phyloP scores from a whole-genome alignment of 2,888 invertebrate genomes.

The Litoditis marina region DNA sequence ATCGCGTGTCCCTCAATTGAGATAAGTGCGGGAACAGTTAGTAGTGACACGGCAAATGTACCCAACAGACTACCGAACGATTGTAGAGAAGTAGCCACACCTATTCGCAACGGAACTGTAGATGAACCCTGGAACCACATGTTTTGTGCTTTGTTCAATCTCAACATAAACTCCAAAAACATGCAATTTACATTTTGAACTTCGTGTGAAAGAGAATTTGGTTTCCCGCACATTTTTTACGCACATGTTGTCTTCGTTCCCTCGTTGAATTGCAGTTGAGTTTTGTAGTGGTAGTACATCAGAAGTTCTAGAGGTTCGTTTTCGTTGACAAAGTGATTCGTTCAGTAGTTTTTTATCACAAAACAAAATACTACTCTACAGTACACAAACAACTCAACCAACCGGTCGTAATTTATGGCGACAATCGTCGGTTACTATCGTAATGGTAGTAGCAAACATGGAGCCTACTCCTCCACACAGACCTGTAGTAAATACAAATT shows the following conservation, averaged over 20 bases:
- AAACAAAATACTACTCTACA: too few relatives aligned
- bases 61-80: constrained; percentile 41
- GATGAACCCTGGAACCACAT: constrained; percentile 52
- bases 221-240: too few relatives aligned
- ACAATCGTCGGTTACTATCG: constrained; percentile 54
- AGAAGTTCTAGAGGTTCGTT: too few relatives aligned
- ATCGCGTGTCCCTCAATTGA: constrained; percentile 35
- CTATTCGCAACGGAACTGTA: constrained; percentile 49
- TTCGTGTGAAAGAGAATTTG: too few relatives aligned
- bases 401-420: constrained; percentile 45
- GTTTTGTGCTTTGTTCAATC: too few relatives aligned
- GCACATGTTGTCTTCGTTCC: too few relatives aligned
- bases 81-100: constrained; percentile 47
- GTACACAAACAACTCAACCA: neutral
- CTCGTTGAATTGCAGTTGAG: too few relatives aligned
- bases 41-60: constrained; percentile 28
- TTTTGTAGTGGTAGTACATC: too few relatives aligned
- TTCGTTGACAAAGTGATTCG: too few relatives aligned
- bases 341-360: too few relatives aligned
- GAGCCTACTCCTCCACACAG: constrained; percentile 43
- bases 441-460: constrained; percentile 36
- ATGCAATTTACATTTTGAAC: too few relatives aligned
- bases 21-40: constrained; percentile 36
- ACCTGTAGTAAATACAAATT: constrained; percentile 15
- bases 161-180: too few relatives aligned